Percentiles rank a stretch among this genome's conserved stretches.
Evolutionary conservation across 2,888 invertebrate species (phyloP).

Genomic region (Ceratothoa steindachneri): DNA sequence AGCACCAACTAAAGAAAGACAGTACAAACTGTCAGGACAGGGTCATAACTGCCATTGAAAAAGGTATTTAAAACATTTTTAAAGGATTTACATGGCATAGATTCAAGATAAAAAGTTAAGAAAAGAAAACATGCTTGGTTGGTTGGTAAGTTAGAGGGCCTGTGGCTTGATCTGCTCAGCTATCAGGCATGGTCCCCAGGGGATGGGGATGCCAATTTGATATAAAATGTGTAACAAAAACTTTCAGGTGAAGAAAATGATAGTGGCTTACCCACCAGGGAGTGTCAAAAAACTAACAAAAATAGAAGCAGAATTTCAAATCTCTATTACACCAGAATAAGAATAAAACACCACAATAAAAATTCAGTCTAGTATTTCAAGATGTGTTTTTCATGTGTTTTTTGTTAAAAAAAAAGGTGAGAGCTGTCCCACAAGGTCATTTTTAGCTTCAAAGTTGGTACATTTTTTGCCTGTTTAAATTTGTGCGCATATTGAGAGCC

Average conservation of each 20-base stretch:
- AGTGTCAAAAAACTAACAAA: not conserved
- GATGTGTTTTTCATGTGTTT: not conserved
- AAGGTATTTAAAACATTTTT: too few relatives aligned
- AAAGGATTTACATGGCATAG: too few relatives aligned
- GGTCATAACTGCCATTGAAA: too few relatives aligned
- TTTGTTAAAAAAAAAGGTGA: not conserved
- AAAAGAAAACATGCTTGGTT: too few relatives aligned
- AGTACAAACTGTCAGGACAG: too few relatives aligned
- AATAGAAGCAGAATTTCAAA: not conserved
- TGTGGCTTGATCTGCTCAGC: not conserved
- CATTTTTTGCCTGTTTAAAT: not conserved
- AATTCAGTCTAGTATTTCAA: not conserved
- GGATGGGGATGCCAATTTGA: not conserved
- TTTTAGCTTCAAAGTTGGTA: not conserved
- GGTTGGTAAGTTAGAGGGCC: too few relatives aligned
- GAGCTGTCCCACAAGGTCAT: not conserved
- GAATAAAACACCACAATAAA: not conserved
- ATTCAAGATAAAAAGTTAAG: too few relatives aligned
- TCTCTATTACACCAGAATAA: not conserved
- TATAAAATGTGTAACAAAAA: not conserved
- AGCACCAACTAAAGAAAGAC: too few relatives aligned
- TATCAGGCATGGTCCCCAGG: not conserved
- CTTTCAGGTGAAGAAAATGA: not conserved
- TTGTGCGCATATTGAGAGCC: too few relatives aligned
- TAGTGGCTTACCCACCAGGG: not conserved